Conservation (phyloP, 1,140 invertebrate species). For the Whitmania pigra region DNA sequence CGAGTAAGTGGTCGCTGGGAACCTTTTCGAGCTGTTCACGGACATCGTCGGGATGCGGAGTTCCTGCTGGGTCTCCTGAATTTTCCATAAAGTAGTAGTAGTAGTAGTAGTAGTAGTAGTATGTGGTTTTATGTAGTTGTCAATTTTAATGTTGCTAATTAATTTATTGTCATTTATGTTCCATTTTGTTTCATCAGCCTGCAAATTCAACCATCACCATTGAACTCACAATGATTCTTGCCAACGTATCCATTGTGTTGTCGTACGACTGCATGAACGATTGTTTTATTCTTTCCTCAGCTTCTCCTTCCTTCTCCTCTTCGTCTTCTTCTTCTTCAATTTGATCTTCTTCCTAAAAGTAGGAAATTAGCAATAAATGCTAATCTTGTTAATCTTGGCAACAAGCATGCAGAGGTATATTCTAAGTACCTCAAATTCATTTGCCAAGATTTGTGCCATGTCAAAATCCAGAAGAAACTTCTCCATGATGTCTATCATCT, state of each 20-base stretch:
- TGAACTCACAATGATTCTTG: too few species aligned
- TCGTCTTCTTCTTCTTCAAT: slow-evolving; percentile 40
- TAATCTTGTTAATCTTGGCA: too few species aligned
- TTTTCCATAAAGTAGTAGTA: background rate
- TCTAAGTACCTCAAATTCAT: too few species aligned
- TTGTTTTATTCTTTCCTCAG: slow-evolving; percentile 39
- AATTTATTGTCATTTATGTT: background rate
- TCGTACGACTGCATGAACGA: slow-evolving; percentile 41
- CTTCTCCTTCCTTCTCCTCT: slow-evolving; percentile 42
- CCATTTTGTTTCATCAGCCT: background rate
- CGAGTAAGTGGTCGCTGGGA: slow-evolving; percentile 39
- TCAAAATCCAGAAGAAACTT: too few species aligned
- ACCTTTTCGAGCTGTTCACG: slow-evolving; percentile 36
- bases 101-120: background rate
- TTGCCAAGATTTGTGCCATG: too few species aligned
- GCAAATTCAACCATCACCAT: too few species aligned
- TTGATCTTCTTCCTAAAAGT: slow-evolving; percentile 33
- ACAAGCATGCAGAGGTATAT: too few species aligned
- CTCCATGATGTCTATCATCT: too few species aligned
- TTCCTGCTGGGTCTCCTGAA: slow-evolving; percentile 38
- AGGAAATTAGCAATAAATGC: too few species aligned
- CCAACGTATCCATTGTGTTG: slow-evolving; percentile 8
- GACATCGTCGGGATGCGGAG: slow-evolving; percentile 35
- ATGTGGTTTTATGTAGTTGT: too few species aligned
- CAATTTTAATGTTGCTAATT: background rate